phyloP scores from a whole-genome alignment of 2,797 vertebrate genomes.

The Coregonus sp. region DNA sequence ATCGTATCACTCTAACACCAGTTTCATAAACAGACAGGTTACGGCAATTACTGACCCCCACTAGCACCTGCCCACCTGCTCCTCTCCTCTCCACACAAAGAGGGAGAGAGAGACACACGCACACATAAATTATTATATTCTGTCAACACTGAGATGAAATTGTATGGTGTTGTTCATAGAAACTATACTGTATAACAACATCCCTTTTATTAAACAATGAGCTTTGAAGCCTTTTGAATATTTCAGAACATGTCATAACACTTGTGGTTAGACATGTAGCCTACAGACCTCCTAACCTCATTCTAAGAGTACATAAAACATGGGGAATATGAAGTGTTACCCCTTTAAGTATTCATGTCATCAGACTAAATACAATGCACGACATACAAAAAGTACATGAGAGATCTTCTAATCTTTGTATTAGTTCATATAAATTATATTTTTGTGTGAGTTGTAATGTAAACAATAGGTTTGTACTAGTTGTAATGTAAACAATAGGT shows the following conservation, averaged over 20 bases:
- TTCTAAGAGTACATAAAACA: not conserved
- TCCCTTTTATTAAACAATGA: no score
- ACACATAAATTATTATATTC: conserved; percentile 8
- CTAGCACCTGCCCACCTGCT: conserved; percentile 34
- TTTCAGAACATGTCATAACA: not conserved
- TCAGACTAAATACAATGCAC: not conserved
- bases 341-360: not conserved
- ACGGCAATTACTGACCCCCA: conserved; percentile 33
- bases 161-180: not conserved
- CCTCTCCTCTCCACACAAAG: not conserved
- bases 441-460: not conserved
- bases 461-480: no score
- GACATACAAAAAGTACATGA: no score
- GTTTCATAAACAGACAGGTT: conserved; percentile 12
- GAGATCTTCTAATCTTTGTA: no score
- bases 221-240: conserved; percentile 3
- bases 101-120: not conserved
- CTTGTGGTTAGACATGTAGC: not conserved
- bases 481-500: no score
- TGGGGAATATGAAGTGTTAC: not conserved
- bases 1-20: conserved; percentile 37
- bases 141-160: conserved; percentile 13
- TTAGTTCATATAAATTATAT: not conserved
- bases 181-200: no score
- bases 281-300: no score